Base-by-base conservation (phyloP, 1,140 invertebrate genomes). In the Drosophila jambulina region DNA sequence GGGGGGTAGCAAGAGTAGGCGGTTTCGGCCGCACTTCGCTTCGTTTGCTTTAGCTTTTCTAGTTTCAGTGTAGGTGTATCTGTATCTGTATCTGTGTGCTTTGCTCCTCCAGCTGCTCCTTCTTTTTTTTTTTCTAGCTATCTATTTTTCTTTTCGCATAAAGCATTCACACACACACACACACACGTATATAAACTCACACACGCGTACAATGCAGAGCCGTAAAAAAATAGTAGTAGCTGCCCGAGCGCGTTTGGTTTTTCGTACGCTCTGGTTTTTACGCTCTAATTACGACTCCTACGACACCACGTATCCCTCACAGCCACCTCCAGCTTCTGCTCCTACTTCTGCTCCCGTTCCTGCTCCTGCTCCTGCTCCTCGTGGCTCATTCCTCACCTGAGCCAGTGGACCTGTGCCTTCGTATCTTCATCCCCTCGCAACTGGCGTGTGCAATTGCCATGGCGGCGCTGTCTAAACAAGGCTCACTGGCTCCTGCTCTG, bases 181-280 rank as follows among this genome's bases (percentile, higher is more conserved):
- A 29, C 12, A 13, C 48, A 45, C 45, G 23, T 56, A 61, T 60
- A 43, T 48, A 53, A 45, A 42, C 40, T 65, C 46, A 54, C 19
- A 34, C 51, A 45, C 27, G 36, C 36, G 48, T 65, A 88, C 85
- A 90, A 84, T 90, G 81, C 72, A 75, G 48, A 58, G 56, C 34
- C 62, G 77, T 72, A 80, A 51, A 86, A 78, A 86, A 79, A 75
- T 80, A 70, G 83, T 83, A 88, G 84, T 80, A 88, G 72, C 78
- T 88, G 80, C 80, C 81, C 82, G 78, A 87, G 83, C 83, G 83
- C 82, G 60, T 85, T 87, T 87, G 84, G 84, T 88, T 84, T 86
- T 87, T 88, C 84, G 84, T 87, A 88, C 85, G 85, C 85, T 88
- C 85, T 88, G 85, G 85, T 88, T 88, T 88, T 88, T 88, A 88